Evolutionary conservation across 1,140 invertebrate species (phyloP), one percentile per base, ranked within the genome.

Genomic region (Drosophila nannoptera): DNA sequence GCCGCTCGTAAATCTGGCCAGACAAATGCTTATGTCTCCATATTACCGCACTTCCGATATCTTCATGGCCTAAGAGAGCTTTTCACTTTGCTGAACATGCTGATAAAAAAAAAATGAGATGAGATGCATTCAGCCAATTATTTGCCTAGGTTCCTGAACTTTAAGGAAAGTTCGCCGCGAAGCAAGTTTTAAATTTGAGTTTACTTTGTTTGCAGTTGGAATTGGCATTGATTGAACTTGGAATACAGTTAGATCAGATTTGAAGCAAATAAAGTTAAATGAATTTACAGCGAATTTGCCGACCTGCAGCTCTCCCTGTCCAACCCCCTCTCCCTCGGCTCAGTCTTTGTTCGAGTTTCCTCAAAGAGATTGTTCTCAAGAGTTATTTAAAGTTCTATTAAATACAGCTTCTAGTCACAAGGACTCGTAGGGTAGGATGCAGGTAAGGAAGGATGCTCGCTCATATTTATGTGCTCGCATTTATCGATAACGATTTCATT

Each of bases 401-500:
- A 22, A 22, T 22, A 22, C 1, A 22, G 1, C 22, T 22, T 22
- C 22, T 22, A 22, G 1, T 22, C 22, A 22, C 22, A 22, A 22
- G 22, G n/a, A n/a, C 22, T 22, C 22, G 22, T 22, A 22, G 22
- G 22, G 3, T 22, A 22, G 22, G 22, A 3, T 3, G 3, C 22
- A 22, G 22, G 22, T 22, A 22, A 22, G 22, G 22, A 22, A 22
- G 22, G 22, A 22, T 22, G 22, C 22, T 3, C 6, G 40, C 12
- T 14, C 4, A 42, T 14, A 46, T 52, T 52, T 32, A 33, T 46
- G 33, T 46, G 54, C 40, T 16, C 33, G 0, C 22, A 56, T 32
- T 31, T 56, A 40, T 61, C 33, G 46, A 73, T 66, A 77, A 68
- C 43, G 56, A 78, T 82, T 77, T 78, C 70, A 74, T 77, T 81